Evolutionary conservation across 2,888 invertebrate genomes (phyloP), one percentile per base, ranked within the genome.

Genomic region (Hirtodrosophila confusa): DNA sequence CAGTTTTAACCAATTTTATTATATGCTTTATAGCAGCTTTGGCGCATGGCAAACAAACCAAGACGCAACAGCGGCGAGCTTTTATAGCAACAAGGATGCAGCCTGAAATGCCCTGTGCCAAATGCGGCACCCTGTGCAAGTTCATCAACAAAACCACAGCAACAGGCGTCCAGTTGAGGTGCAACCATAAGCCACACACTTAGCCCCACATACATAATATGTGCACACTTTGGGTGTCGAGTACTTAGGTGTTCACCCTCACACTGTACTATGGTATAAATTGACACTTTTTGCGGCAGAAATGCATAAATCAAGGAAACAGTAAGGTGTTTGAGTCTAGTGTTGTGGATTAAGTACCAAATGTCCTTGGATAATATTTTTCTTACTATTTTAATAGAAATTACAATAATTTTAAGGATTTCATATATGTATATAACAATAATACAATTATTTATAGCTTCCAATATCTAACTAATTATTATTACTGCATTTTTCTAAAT

Each of bases 1-100:
- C 63, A 61, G 27, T 51, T 49, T 51, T 29, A 27, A 27, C 2
- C 4, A 27, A 27, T 27, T 27, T 27, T 3, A 27, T 27, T 27
- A 5, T 27, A 6, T 27, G 6, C 49, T 61, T 76, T 76, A 76
- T 76, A 44, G 76, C 78, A 76, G 78, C 76, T 76, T 77, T 67
- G 51, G 76, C 76, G 76, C 76, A 76, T 76, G 76, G n/a, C 78
- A 68, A 61, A 61, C 41, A 39, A 70, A 47, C 41, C 41, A 7
- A 44, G 41, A 48, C 57, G 72, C 72, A 75, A 71, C 65, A 68
- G 72, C 58, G 37, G 11, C 1, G 24, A 76, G 76, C 76, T 76
- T 55, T 65, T 76, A 76, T 76, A 40, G 78, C 62, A 62, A 31
- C 62, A 12, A 77, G 74, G 78, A 77, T 67, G 62, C 58, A 61